Evolutionary conservation across 2,888 invertebrate genomes (phyloP).

Genomic region (Tricholauxania praeusta): DNA sequence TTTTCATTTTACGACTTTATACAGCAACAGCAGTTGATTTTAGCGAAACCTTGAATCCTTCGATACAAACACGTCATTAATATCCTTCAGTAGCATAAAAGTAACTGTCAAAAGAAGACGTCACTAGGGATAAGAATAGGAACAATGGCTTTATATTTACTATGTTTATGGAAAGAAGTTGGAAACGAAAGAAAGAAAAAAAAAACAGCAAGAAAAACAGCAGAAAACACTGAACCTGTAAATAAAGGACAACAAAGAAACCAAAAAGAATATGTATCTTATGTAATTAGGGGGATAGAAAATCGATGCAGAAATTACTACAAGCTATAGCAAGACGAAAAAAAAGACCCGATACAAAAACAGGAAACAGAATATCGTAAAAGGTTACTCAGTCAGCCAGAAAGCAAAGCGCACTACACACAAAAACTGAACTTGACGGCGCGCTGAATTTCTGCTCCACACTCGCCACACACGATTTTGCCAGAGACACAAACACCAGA

Average conservation of each 20-base stretch:
- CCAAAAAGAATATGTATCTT: constrained; percentile 46
- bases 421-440: constrained; percentile 5
- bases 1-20: background rate
- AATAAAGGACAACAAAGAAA: constrained; percentile 44
- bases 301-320: constrained; percentile 43
- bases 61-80: constrained; percentile 49
- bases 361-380: too few relatives aligned
- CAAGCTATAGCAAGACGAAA: background rate
- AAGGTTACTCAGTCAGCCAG: too few relatives aligned
- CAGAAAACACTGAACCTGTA: constrained; percentile 10
- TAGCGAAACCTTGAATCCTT: constrained; percentile 22
- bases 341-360: too few relatives aligned
- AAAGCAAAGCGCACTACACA: too few relatives aligned
- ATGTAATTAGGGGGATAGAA: constrained; percentile 57
- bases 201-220: background rate
- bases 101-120: constrained; percentile 45
- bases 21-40: constrained; percentile 14
- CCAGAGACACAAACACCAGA: constrained; percentile 18
- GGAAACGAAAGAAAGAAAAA: background rate
- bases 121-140: constrained; percentile 37
- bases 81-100: constrained; percentile 49
- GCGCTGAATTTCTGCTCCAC: background rate
- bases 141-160: too few relatives aligned
- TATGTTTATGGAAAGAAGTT: background rate
- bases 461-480: background rate